These are phyloP conservation scores for Cairina moschata DNA, from an alignment of 2,113 vertebrate genomes.

Conservation along the genomic window DNA sequence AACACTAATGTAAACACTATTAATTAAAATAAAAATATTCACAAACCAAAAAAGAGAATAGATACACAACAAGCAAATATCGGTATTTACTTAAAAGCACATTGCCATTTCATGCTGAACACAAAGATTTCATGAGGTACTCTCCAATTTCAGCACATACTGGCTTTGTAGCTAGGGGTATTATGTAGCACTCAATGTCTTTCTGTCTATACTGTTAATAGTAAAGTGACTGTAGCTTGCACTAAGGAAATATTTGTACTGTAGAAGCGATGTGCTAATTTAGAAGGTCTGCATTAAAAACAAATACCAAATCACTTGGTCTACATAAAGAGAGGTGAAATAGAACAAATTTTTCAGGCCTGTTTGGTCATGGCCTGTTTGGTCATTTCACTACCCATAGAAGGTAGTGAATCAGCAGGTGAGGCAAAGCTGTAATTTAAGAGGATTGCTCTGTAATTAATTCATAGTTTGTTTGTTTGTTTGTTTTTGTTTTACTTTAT, in stretches of 20 bases:
- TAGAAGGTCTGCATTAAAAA: background rate
- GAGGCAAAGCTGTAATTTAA: constrained; percentile 27
- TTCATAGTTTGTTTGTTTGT: constrained; percentile 6
- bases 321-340: background rate
- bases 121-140: background rate
- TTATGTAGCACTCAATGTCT: background rate
- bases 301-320: background rate
- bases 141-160: background rate
- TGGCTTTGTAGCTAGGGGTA: background rate
- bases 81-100: background rate
- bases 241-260: background rate
- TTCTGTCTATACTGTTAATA: background rate
- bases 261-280: background rate
- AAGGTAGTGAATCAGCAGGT: background rate
- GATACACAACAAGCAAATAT: background rate
- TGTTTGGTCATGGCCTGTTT: background rate
- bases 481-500: background rate
- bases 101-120: background rate
- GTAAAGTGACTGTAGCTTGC: background rate
- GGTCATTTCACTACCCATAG: background rate
- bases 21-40: background rate
- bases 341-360: background rate
- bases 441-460: constrained; percentile 33
- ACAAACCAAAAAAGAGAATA: background rate
- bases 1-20: background rate